Evolutionary conservation across 2,113 vertebrate species (phyloP), one percentile per base, ranked within the genome.

Genomic region (Telmatochromis sp.): DNA sequence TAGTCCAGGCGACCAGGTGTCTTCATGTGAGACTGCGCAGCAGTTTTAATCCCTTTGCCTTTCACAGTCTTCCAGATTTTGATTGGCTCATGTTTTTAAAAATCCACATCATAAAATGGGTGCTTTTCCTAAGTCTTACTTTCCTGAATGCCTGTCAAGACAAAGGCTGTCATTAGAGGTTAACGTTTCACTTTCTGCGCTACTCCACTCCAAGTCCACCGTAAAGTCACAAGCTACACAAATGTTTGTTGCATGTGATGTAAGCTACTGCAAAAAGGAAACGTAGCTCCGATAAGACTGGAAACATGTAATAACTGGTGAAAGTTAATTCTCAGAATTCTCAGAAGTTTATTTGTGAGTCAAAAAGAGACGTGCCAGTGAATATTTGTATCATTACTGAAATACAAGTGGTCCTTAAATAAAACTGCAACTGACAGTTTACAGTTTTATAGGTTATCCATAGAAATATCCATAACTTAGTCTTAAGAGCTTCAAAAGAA

Each of bases 1-100:
- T 75, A 2, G 70, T 17, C 14, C 2, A 0, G 42, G 3, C 6
- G 9, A 47, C 1, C 70, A 28, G 14, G 70, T 47, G 9, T 28
- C 70, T 17, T 1, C 23, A 28, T 28, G 40, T 75, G 70, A 14
- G 14, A 28, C 70, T 75, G 68, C 2, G 1, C 42, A 75, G 1
- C 40, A 47, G 1, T 1, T 73, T 73, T 17, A 37, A 47, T 3
- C 70, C 40, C 4, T 17, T 63, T 19, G 21, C 23, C 40, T 63
- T 33, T 63, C 58, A 42, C n/a, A 5, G 4, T 75, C 4, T 75
- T 7, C 0, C 40, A 47, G 23, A 47, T 75, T 73, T 45, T 47
- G 42, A 47, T 47, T 75, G 70, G 70, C 23, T 47, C 40, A 5
- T 10, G 21, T 47, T 47, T 75, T 75, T 7, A 31, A 75, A 75